Evolutionary conservation across 2,797 vertebrate genomes (phyloP).

Genomic region (Erethizon dorsatum): DNA sequence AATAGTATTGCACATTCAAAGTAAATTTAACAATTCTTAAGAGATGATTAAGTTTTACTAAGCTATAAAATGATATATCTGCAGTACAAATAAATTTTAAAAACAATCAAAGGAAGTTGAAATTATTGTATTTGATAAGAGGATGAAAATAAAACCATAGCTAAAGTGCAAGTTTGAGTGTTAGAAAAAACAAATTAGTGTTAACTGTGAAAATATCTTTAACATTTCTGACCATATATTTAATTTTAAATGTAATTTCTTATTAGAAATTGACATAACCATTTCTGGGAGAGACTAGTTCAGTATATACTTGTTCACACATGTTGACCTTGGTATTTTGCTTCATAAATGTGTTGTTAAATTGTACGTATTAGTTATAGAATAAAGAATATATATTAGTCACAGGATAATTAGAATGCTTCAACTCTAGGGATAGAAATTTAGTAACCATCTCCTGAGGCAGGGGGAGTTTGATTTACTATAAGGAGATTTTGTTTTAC

Average conservation of each 20-base stretch:
- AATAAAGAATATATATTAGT: constrained; percentile 51
- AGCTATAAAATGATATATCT: constrained; percentile 41
- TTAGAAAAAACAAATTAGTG: constrained; percentile 7
- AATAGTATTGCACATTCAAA: neutral
- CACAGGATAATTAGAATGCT: constrained; percentile 42
- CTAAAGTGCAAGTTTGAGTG: neutral
- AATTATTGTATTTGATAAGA: constrained; percentile 36
- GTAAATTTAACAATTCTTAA: constrained; percentile 40
- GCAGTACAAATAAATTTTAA: constrained; percentile 11
- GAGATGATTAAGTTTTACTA: constrained; percentile 17
- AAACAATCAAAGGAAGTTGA: constrained; percentile 36
- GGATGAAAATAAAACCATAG: constrained; percentile 42
- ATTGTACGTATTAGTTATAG: constrained; percentile 30
- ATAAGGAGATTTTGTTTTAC: neutral
- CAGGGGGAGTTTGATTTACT: neutral
- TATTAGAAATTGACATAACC: constrained; percentile 57
- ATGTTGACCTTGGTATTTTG: constrained; percentile 50
- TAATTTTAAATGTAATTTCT: constrained; percentile 62
- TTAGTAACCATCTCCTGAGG: neutral
- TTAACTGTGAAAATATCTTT: constrained; percentile 34
- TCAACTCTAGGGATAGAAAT: neutral
- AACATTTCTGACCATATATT: constrained; percentile 33
- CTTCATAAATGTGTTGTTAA: constrained; percentile 41
- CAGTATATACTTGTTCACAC: constrained; percentile 42
- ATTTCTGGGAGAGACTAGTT: constrained; percentile 28